Percentiles rank a stretch among this genome's conserved stretches.
Evolutionary conservation across 1,140 invertebrate genomes (phyloP).

Genomic region (Carposina sasakii): DNA sequence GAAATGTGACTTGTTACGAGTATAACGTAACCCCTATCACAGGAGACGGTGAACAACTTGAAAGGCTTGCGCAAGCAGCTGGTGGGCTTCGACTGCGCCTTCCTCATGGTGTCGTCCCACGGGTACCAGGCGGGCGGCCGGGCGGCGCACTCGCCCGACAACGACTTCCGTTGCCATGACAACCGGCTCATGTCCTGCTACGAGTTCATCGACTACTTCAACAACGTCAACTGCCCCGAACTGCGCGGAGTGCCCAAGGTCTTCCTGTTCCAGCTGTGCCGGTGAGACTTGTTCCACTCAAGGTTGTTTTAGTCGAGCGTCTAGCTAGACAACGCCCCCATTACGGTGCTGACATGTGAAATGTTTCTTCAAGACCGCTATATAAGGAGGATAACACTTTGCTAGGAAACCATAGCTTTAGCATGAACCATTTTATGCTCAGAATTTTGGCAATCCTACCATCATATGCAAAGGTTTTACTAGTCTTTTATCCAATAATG

Average conservation of each 20-base stretch:
- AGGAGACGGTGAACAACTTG: conserved; percentile 34
- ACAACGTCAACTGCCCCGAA: conserved; percentile 72
- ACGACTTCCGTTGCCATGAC: conserved; percentile 63
- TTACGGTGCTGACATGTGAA: conserved; percentile 11
- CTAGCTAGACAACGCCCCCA: conserved; percentile 26
- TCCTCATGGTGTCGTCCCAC: conserved; percentile 67
- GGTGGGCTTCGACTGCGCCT: conserved; percentile 52
- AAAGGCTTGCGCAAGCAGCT: conserved; percentile 27
- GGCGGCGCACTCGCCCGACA: conserved; percentile 47
- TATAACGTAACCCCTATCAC: no score
- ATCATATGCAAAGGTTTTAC: no score
- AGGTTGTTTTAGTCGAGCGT: conserved; percentile 1
- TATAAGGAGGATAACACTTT: no score
- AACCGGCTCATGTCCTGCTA: conserved; percentile 51
- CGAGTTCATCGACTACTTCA: conserved; percentile 76
- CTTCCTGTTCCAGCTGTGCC: conserved; percentile 85
- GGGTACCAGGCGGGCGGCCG: conserved; percentile 45
- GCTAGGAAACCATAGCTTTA: no score
- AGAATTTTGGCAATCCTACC: no score
- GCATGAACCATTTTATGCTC: no score
- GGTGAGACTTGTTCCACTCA: conserved; percentile 46
- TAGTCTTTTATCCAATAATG: no score
- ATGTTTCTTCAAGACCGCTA: no score
- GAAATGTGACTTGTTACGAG: no score
- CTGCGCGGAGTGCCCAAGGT: conserved; percentile 82